These are phyloP conservation scores for Typhlichthys subterraneus DNA, from an alignment of 2,797 vertebrate species.

Conservation along the genomic window DNA sequence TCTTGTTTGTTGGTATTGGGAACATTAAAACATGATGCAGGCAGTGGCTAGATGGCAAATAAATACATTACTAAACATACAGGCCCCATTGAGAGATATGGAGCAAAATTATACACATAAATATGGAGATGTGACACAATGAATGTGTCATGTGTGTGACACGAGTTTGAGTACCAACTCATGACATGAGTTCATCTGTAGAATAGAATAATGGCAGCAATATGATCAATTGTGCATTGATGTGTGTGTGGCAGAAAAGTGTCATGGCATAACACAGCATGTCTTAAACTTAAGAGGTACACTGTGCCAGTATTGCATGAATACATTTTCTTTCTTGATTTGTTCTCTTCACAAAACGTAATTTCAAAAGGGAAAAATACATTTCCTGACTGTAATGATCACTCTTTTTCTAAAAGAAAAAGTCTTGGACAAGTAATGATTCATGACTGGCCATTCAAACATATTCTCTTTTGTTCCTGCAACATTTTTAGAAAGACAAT, in stretches of 20 bases:
- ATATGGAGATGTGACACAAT: constrained; percentile 33
- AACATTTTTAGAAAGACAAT: constrained; percentile 69
- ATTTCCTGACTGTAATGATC: neutral
- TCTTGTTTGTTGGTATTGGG: too few relatives aligned
- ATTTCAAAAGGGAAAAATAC: constrained; percentile 6
- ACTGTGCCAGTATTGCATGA: neutral
- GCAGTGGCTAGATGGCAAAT: neutral
- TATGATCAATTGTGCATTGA: neutral
- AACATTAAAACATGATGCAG: too few relatives aligned
- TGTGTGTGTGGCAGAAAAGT: too few relatives aligned
- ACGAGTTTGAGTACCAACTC: too few relatives aligned
- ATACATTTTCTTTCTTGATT: neutral
- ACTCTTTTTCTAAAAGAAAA: neutral
- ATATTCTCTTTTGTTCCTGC: constrained; percentile 45
- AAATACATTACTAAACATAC: constrained; percentile 37
- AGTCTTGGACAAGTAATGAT: constrained; percentile 24
- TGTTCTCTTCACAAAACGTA: neutral
- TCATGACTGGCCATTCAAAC: constrained; percentile 36
- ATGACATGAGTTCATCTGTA: too few relatives aligned
- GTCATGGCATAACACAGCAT: too few relatives aligned
- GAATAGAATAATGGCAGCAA: neutral
- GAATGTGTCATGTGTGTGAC: too few relatives aligned
- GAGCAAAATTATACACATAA: constrained; percentile 47
- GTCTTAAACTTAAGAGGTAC: too few relatives aligned
- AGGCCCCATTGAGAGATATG: constrained; percentile 33